A percentile compares a stretch with the other conserved stretches of the same genome.
Evolutionary conservation across 2,113 vertebrate species (phyloP).

Genomic region (Bubo scandiacus): DNA sequence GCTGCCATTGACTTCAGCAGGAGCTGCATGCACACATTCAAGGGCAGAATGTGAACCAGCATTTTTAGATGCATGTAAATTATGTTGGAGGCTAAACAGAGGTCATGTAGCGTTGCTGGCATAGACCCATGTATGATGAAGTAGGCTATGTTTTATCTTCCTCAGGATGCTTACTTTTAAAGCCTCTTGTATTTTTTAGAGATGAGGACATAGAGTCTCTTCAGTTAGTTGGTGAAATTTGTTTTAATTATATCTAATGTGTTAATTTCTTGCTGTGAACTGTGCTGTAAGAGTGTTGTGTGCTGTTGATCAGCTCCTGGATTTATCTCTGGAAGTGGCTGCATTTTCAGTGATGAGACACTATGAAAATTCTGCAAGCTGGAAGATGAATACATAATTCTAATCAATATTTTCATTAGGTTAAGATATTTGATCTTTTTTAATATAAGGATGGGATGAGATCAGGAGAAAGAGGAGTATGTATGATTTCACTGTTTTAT

Average conservation of each 20-base stretch:
- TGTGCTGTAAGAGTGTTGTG: not conserved
- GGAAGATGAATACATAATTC: not conserved
- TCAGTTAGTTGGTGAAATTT: not conserved
- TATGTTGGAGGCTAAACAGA: not conserved
- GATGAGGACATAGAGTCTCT: not conserved
- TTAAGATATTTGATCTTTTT: not conserved
- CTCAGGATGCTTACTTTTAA: not conserved
- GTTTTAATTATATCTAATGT: not conserved
- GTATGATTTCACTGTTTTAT: not conserved
- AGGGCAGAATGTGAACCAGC: not conserved
- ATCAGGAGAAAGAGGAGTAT: not conserved
- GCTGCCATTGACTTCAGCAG: not conserved
- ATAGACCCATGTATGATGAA: not conserved
- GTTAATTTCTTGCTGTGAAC: constrained; percentile 17
- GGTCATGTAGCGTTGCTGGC: not conserved
- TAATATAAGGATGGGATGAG: not conserved
- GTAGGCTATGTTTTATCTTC: not conserved
- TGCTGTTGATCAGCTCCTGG: not conserved
- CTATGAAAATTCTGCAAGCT: not conserved
- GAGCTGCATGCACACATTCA: not conserved
- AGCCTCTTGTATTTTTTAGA: not conserved
- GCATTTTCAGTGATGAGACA: not conserved
- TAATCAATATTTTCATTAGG: not conserved
- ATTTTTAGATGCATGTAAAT: not conserved
- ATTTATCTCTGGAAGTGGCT: not conserved